These are phyloP conservation scores for Kryptolebias ocellatus DNA, from an alignment of 2,797 vertebrate species.

Conservation along the genomic window DNA sequence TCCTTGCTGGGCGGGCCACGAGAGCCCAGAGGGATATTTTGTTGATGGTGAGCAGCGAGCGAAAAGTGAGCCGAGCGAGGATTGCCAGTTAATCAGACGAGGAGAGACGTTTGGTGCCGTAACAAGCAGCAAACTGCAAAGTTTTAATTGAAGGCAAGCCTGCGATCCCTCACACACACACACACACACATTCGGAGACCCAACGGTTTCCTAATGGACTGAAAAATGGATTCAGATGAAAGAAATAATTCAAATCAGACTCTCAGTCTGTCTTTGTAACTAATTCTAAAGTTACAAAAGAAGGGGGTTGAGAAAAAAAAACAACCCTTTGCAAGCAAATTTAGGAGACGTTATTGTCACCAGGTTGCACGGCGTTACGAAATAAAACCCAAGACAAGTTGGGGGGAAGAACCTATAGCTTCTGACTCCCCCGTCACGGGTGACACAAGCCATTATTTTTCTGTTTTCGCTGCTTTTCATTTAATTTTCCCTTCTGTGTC, in stretches of 20 bases:
- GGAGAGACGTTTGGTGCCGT: slow-evolving; percentile 57
- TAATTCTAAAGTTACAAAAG: slow-evolving; percentile 20
- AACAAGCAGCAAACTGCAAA: slow-evolving; percentile 72
- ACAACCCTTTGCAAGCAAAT: slow-evolving; percentile 43
- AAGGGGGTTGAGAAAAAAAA: background rate
- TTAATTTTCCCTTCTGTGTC: slow-evolving; percentile 80
- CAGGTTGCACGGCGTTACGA: slow-evolving; percentile 31
- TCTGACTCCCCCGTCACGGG: slow-evolving; percentile 65
- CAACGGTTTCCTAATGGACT: slow-evolving; percentile 36
- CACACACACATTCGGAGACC: slow-evolving; percentile 33
- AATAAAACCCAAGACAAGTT: slow-evolving; percentile 60
- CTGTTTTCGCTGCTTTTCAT: slow-evolving; percentile 74
- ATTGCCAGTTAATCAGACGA: slow-evolving; percentile 66
- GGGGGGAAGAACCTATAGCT: slow-evolving; percentile 63
- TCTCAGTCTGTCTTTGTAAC: slow-evolving; percentile 26
- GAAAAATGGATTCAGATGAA: slow-evolving; percentile 44
- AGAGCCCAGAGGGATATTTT: slow-evolving; percentile 65
- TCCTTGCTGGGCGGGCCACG: slow-evolving; percentile 50
- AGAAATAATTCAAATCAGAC: slow-evolving; percentile 49
- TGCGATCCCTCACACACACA: slow-evolving; percentile 27
- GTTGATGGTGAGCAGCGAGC: slow-evolving; percentile 58
- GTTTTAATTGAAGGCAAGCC: slow-evolving; percentile 73
- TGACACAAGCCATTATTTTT: slow-evolving; percentile 74
- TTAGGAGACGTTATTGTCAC: slow-evolving; percentile 29
- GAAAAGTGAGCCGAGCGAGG: slow-evolving; percentile 65